These are phyloP conservation scores for Xenentodon cancila DNA, from an alignment of 2,797 vertebrate genomes.

Conservation along the genomic window DNA sequence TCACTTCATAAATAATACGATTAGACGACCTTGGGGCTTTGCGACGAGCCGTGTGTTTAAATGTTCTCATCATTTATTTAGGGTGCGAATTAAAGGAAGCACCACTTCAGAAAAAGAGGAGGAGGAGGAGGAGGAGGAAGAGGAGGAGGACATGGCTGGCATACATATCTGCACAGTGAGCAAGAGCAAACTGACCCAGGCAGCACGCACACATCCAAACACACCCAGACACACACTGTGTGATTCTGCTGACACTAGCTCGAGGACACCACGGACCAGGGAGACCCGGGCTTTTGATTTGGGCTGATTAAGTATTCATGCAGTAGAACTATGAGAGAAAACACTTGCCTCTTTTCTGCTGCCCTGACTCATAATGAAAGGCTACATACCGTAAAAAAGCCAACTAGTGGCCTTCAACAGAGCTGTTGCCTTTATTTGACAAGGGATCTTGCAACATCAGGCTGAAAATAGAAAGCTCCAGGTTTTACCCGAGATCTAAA, in stretches of 20 bases:
- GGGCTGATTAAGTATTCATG: slow-evolving; percentile 71
- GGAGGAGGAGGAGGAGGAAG: slow-evolving; percentile 45
- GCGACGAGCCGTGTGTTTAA: slow-evolving; percentile 96
- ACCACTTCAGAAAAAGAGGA: slow-evolving; percentile 84
- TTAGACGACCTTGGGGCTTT: slow-evolving; percentile 96
- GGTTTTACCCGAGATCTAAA: slow-evolving; percentile 63
- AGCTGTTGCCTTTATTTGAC: slow-evolving; percentile 63
- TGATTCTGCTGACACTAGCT: slow-evolving; percentile 72
- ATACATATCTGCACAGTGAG: slow-evolving; percentile 83
- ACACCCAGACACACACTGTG: slow-evolving; percentile 12
- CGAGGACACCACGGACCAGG: slow-evolving; percentile 63
- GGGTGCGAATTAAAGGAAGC: slow-evolving; percentile 97
- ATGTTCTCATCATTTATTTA: slow-evolving; percentile 99
- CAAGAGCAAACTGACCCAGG: slow-evolving; percentile 57
- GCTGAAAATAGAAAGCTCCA: slow-evolving; percentile 59
- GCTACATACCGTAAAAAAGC: slow-evolving; percentile 41
- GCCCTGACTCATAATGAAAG: slow-evolving; percentile 57
- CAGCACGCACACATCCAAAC: slow-evolving; percentile 39
- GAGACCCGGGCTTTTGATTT: slow-evolving; percentile 68
- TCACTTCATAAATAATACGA: slow-evolving; percentile 99
- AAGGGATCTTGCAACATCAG: slow-evolving; percentile 65
- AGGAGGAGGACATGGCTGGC: slow-evolving; percentile 85
- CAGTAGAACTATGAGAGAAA: slow-evolving; percentile 54
- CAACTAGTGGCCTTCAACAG: slow-evolving; percentile 39
- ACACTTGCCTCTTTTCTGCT: slow-evolving; percentile 52